Evolutionary conservation across 2,888 invertebrate genomes (phyloP).

Genomic region (Rhyacophila evoluta): DNA sequence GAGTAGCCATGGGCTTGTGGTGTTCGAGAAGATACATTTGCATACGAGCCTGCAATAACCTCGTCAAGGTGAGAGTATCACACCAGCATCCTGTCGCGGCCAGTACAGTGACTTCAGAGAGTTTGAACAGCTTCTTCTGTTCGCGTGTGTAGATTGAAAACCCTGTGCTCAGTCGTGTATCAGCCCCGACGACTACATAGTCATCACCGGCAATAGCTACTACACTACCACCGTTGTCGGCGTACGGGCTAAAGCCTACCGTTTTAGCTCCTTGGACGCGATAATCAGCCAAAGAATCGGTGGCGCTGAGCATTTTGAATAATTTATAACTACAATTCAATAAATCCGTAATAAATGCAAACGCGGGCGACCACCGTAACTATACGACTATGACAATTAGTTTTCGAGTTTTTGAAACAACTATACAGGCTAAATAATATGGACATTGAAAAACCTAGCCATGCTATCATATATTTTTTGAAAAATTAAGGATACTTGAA

Average conservation of each 20-base stretch:
- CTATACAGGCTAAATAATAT: not conserved
- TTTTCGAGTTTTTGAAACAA: constrained; percentile 35
- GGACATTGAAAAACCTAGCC: not conserved
- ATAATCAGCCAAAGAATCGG: constrained; percentile 57
- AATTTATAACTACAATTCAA: not conserved
- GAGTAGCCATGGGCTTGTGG: constrained; percentile 91
- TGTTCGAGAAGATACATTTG: constrained; percentile 97
- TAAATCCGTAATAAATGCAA: not conserved
- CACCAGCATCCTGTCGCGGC: constrained; percentile 98
- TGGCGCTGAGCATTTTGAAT: constrained; percentile 29
- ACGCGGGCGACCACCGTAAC: not conserved
- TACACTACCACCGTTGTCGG: constrained; percentile 82
- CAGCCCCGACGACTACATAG: constrained; percentile 94
- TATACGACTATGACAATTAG: constrained; percentile 36
- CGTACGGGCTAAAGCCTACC: constrained; percentile 68
- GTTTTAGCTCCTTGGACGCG: constrained; percentile 64
- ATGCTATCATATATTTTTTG: not conserved
- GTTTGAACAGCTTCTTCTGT: constrained; percentile 86
- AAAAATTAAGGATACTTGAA: too few species aligned
- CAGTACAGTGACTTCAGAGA: constrained; percentile 88
- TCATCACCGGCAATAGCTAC: constrained; percentile 97
- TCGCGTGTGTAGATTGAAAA: constrained; percentile 91
- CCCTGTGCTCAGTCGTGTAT: constrained; percentile 92
- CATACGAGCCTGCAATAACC: constrained; percentile 86
- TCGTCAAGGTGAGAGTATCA: constrained; percentile 91